These are phyloP conservation scores for Scaptomyza cyrtandrae DNA, from an alignment of 2,888 invertebrate species.

Conservation along the genomic window DNA sequence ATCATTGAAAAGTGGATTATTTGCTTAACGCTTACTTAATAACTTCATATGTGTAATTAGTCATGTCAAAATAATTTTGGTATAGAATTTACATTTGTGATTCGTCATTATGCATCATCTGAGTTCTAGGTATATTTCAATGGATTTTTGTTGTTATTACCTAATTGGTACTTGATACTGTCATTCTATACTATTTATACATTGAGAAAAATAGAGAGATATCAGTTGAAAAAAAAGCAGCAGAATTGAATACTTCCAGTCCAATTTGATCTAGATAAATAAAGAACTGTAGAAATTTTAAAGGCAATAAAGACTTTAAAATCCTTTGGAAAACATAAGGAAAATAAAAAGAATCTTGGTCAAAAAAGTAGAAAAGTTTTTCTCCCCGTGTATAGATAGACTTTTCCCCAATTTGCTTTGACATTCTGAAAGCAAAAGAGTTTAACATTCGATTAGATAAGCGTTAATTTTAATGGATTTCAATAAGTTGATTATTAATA, in stretches of 20 bases:
- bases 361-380: background rate
- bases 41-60: conserved; percentile 51
- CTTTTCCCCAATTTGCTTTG: conserved; percentile 20
- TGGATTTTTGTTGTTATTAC: conserved; percentile 55
- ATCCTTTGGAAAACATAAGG: no score
- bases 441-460: conserved; percentile 35
- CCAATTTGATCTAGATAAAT: no score
- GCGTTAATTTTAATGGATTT: conserved; percentile 42
- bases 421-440: conserved; percentile 1
- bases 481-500: conserved; percentile 3
- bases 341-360: no score
- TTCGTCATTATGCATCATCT: conserved; percentile 5
- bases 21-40: conserved; percentile 21
- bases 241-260: no score
- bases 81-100: conserved; percentile 20
- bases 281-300: no score
- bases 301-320: no score
- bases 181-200: conserved; percentile 3
- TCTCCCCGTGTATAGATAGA: background rate
- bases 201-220: background rate
- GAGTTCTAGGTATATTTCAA: conserved; percentile 13
- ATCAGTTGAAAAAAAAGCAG: no score
- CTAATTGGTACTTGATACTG: conserved; percentile 54
- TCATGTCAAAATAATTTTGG: conserved; percentile 30
- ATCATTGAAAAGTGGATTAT: conserved; percentile 9